Conservation (phyloP, 2,113 vertebrate species). For the Eidolon helvum region DNA sequence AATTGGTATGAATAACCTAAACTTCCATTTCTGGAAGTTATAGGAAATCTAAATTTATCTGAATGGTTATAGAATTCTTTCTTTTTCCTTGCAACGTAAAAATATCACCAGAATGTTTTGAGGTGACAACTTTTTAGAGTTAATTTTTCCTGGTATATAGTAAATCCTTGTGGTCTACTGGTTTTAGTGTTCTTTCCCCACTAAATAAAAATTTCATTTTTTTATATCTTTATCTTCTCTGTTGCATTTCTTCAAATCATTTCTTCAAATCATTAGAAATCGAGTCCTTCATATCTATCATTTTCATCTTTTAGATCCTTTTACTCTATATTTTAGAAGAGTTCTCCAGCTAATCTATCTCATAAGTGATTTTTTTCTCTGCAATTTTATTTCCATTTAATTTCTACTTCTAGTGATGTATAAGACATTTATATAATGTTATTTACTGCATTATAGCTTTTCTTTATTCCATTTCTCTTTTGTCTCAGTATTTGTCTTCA, state of each 20-base stretch:
- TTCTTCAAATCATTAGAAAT: neutral
- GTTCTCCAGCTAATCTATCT: neutral
- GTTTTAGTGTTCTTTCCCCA: neutral
- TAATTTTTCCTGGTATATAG: neutral
- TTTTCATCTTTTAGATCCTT: neutral
- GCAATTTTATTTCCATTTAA: neutral
- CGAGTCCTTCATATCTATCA: neutral
- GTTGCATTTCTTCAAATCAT: neutral
- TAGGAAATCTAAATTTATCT: neutral
- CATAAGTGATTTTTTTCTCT: neutral
- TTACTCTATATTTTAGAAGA: neutral
- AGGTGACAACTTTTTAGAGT: neutral
- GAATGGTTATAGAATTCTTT: neutral
- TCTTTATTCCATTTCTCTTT: neutral
- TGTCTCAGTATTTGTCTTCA: neutral
- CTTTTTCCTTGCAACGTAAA: neutral
- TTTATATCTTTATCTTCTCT: neutral
- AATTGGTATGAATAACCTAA: neutral
- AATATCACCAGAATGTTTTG: neutral
- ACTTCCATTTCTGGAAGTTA: neutral
- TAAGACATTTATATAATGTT: neutral
- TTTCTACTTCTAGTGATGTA: neutral
- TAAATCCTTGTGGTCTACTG: neutral
- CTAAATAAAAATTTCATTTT: neutral
- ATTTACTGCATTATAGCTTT: slow-evolving; percentile 1